These are phyloP conservation scores for Diploptera punctata DNA, from an alignment of 2,888 invertebrate species.

Conservation along the genomic window DNA sequence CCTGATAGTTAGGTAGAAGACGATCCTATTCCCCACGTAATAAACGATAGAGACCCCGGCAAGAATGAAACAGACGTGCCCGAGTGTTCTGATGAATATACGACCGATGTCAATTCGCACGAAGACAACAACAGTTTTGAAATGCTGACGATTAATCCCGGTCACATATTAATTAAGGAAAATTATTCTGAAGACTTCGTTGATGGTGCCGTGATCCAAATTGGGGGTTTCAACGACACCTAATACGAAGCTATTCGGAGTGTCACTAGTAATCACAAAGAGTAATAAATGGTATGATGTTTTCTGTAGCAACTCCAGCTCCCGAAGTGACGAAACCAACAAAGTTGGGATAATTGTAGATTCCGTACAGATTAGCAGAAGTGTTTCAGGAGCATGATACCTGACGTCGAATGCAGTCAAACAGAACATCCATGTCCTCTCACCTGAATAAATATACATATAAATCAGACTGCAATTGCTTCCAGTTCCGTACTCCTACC, in stretches of 20 bases:
- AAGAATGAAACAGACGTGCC: too few relatives aligned
- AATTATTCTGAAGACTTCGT: conserved; percentile 66
- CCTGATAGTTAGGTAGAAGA: not conserved
- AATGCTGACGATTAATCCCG: conserved; percentile 63
- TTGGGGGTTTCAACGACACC: conserved; percentile 53
- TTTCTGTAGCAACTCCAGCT: conserved; percentile 55
- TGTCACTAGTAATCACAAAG: too few relatives aligned
- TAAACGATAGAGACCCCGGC: too few relatives aligned
- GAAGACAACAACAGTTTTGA: conserved; percentile 54
- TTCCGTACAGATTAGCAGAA: conserved; percentile 86
- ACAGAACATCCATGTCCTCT: conserved; percentile 70
- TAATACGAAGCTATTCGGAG: conserved; percentile 58
- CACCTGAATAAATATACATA: conserved; percentile 27
- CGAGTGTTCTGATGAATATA: too few relatives aligned
- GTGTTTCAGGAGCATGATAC: conserved; percentile 84
- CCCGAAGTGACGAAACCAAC: conserved; percentile 51
- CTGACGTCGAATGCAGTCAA: conserved; percentile 79
- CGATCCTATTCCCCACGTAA: not conserved
- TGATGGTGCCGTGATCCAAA: conserved; percentile 65
- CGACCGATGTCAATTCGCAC: too few relatives aligned
- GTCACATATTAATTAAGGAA: conserved; percentile 61
- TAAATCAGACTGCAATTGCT: conserved; percentile 44
- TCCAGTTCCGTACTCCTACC: conserved; percentile 54
- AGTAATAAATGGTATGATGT: conserved; percentile 77
- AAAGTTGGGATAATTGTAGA: conserved; percentile 85